Conservation (phyloP, 2,888 invertebrate species). For the Allophyes oxyacanthae region DNA sequence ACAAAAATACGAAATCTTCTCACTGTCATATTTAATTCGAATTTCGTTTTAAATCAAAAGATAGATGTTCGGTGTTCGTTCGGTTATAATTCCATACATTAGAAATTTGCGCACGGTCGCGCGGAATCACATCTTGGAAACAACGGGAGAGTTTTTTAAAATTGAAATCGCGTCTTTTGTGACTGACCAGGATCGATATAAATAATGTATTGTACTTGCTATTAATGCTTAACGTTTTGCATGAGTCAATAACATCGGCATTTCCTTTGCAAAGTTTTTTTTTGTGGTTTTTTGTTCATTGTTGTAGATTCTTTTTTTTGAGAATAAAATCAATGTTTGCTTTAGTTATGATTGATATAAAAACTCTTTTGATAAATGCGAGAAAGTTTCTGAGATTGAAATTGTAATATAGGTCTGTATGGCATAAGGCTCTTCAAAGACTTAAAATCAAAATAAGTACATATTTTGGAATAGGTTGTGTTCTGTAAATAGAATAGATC, state of each 20-base stretch:
- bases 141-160: constrained; percentile 70
- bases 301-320: constrained; percentile 7
- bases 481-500: too few species aligned
- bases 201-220: constrained; percentile 68
- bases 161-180: constrained; percentile 66
- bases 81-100: constrained; percentile 53
- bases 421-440: too few species aligned
- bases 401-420: too few species aligned
- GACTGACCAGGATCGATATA: constrained; percentile 59
- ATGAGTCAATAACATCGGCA: constrained; percentile 68
- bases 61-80: constrained; percentile 10
- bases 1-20: neutral
- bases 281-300: constrained; percentile 12
- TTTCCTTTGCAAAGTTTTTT: constrained; percentile 30
- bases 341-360: neutral
- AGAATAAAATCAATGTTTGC: neutral
- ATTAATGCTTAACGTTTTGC: constrained; percentile 62
- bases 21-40: neutral
- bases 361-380: neutral
- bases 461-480: too few species aligned
- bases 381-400: neutral
- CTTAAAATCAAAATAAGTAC: too few species aligned
- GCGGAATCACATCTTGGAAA: constrained; percentile 62
- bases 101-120: constrained; percentile 63
- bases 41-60: constrained; percentile 13